Evolutionary conservation across 2,113 vertebrate genomes (phyloP), one percentile per base, ranked within the genome.

Genomic region (Burhinus bistriatus): DNA sequence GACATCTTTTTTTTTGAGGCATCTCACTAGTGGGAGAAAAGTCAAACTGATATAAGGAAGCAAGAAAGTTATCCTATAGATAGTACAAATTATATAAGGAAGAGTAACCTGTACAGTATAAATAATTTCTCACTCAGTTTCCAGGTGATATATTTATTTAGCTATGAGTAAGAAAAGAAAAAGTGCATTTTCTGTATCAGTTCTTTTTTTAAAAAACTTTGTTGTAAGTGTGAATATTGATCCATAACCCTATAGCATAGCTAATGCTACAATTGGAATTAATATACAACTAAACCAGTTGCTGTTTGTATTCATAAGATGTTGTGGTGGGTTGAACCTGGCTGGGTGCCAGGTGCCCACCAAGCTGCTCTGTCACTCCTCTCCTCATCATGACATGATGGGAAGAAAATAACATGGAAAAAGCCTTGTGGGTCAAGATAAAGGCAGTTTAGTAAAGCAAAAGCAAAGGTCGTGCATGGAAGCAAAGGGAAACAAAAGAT

Each of bases 401-500:
- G 11, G 29, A 54, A 34, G 40, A 40, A 70, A 83, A 45, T 32
- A 68, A 61, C 61, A 38, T 20, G 18, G 27, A 27, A 66, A 29
- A 55, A 76, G 45, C 3, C 2, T 61, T 2, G 1, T 17, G 11
- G 9, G 17, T 70, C 55, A 54, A 26, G 52, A 36, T 79, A 54
- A 79, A 79, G 27, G 34, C 27, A 45, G 17, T 79, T 79, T 62
- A 38, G 62, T 32, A 62, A 59, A 71, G 36, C 19, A 58, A 76
- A 68, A 58, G 13, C 10, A 38, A 52, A 44, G 32, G 4, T 12
- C 0, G 1, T 5, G 2, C 4, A 6, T 14, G 4, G 73, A 51
- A 77, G 20, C 10, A 51, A 51, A 59, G 30, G 19, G 42, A 87
- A 52, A 44, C 27, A 42, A 30, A 42, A 64, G 12, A 30, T 64